phyloP scores from a whole-genome alignment of 2,888 invertebrate genomes.

The Polymixis lichenea region DNA sequence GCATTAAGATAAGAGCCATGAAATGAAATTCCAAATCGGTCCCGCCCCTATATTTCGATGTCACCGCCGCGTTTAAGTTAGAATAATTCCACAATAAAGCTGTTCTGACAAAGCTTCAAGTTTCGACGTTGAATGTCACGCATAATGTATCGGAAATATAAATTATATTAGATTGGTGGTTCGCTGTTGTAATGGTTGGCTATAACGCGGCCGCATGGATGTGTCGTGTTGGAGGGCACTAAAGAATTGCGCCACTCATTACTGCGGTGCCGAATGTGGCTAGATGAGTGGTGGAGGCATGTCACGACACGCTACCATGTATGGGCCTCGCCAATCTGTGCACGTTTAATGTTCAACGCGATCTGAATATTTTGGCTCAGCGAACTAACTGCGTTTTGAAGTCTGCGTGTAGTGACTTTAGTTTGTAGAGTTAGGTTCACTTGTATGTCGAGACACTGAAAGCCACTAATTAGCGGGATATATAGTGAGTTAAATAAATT shows the following conservation, averaged over 20 bases:
- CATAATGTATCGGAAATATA: slow-evolving; percentile 84
- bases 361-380: slow-evolving; percentile 44
- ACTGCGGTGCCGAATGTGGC: slow-evolving; percentile 78
- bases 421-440: not conserved
- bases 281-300: slow-evolving; percentile 74
- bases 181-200: slow-evolving; percentile 74
- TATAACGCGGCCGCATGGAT: slow-evolving; percentile 66
- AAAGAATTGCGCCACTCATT: slow-evolving; percentile 84
- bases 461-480: not conserved
- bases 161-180: slow-evolving; percentile 84
- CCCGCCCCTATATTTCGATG: slow-evolving; percentile 76
- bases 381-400: slow-evolving; percentile 39
- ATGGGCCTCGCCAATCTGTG: slow-evolving; percentile 48
- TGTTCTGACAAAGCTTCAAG: slow-evolving; percentile 75
- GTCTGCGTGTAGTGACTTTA: slow-evolving; percentile 18
- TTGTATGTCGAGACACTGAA: slow-evolving; percentile 1
- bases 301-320: slow-evolving; percentile 76
- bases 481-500: not conserved
- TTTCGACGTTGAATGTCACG: slow-evolving; percentile 77
- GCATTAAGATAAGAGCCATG: slow-evolving; percentile 79
- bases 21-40: slow-evolving; percentile 80
- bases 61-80: slow-evolving; percentile 72
- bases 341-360: slow-evolving; percentile 59
- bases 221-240: slow-evolving; percentile 82
- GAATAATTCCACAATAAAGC: slow-evolving; percentile 78